A percentile compares a stretch with the other conserved stretches of the same genome.
Evolutionary conservation across 2,797 vertebrate genomes (phyloP).

Genomic region (Adelosebastes latens): DNA sequence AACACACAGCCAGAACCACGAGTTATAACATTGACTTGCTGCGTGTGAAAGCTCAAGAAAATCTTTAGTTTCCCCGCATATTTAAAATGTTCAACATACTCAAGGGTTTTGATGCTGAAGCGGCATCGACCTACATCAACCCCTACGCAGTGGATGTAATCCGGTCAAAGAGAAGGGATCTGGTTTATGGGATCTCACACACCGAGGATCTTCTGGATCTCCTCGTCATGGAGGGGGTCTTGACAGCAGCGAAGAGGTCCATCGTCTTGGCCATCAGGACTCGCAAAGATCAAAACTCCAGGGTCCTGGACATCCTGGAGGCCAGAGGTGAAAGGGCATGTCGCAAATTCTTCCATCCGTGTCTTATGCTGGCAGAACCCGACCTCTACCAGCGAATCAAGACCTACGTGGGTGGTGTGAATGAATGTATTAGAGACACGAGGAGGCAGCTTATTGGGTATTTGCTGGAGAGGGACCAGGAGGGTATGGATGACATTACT

Average conservation of each 20-base stretch:
- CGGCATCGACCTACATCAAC: conserved; percentile 70
- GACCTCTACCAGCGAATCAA: conserved; percentile 81
- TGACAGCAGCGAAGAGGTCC: conserved; percentile 80
- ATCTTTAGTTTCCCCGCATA: neutral
- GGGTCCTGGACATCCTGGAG: conserved; percentile 81
- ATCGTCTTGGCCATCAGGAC: conserved; percentile 78
- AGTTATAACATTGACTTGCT: neutral
- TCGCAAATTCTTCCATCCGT: conserved; percentile 87
- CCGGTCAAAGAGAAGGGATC: conserved; percentile 78
- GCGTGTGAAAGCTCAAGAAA: neutral
- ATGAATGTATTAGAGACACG: conserved; percentile 77
- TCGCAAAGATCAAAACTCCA: conserved; percentile 79
- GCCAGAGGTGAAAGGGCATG: conserved; percentile 86
- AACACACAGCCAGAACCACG: neutral
- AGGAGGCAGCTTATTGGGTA: conserved; percentile 86
- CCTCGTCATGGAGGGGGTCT: conserved; percentile 77
- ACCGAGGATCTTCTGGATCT: conserved; percentile 81
- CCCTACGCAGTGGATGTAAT: conserved; percentile 83
- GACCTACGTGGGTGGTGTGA: conserved; percentile 76
- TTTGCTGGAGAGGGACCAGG: conserved; percentile 83
- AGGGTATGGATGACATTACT: conserved; percentile 43
- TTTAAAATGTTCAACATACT: conserved; percentile 28
- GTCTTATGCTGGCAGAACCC: conserved; percentile 85
- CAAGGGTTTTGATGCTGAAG: conserved; percentile 17
- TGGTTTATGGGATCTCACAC: conserved; percentile 79